Evolutionary conservation across 1,140 invertebrate genomes (phyloP), one percentile per base, ranked within the genome.

Genomic region (Diachasmimorpha longicaudata): DNA sequence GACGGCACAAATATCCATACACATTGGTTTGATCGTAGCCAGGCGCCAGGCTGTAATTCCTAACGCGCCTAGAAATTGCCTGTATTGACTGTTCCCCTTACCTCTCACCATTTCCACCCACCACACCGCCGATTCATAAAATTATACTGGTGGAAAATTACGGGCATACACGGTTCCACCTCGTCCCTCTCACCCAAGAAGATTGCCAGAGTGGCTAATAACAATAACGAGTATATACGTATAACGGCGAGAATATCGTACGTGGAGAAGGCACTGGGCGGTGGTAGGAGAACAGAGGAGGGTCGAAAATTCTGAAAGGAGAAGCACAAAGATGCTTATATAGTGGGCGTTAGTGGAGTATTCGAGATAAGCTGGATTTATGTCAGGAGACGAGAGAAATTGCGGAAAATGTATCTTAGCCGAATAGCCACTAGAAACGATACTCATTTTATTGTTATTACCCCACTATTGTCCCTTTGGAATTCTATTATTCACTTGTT

Each of bases 171-270:
- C 5, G 58, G 31, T 63, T 63, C 21, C 58, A 9, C 23, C 23
- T 58, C 19, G 13, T 19, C 52, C 52, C n/a, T 25, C 21, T 25
- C 58, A 19, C 58, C 23, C 58, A 66, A 25, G 21, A n/a, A 68
- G 25, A 68, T 37, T 68, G 66, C 66, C 36, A 68, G 36, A 68
- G 36, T 68, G 66, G 66, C 66, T 68, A 68, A 68, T 68, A 68
- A 68, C 66, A 68, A 68, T 68, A 68, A 68, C 66, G 66, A 68
- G 66, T 68, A 37, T 68, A 68, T 68, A 39, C 31, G 0, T 39
- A 68, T 10, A n/a, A 31, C n/a, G 23, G 9, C 13, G 6, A 8
- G 0, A 36, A 4, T 52, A 52, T 52, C n/a, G 48, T 2, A 16
- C 31, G 31, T 31, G 14, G 48, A 19, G 48, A 14, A 52, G n/a